Base-by-base conservation (phyloP, 2,113 vertebrate species). In the Pelvicachromis taeniatus region DNA sequence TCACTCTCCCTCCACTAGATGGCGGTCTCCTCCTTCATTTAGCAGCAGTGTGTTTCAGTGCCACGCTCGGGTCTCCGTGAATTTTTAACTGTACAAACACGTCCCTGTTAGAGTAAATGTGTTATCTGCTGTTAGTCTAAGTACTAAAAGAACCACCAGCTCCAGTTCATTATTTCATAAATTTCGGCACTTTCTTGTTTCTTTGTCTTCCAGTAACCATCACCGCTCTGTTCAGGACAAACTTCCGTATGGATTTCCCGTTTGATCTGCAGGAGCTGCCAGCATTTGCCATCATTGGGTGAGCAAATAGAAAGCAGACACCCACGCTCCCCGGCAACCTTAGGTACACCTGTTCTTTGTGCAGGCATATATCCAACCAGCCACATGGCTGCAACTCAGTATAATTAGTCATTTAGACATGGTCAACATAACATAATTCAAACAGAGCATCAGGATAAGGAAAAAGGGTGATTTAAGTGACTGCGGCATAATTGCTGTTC, bases 181-280 rank as follows among this genome's bases (percentile, higher is more conserved):
- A 29, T 50, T 21, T 14, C 4, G 33, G 10, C 29, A 3, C 16
- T 17, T 53, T 2, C 2, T 50, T 31, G 7, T 81, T 63, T 85
- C 21, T 78, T 63, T 9, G 6, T 52, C 79, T 48, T 80, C 26
- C 83, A 99, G 98, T 97, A 59, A 99, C 98, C 89, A 99, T 99
- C 95, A 99, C 98, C 5, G 98, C 98, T 87, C 96, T 99, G 61
- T 99, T 99, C 95, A 97, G 97, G 95, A 99, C 98, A 5, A 99
- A 98, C 54, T 99, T 99, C 35, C 97, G 98, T 4, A 98, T 98
- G 97, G 98, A 99, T 90, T 99, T 99, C 86, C 98, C 98, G 52
- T 99, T 99, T 70, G 98, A 99, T 91, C 96, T 99, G 19, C 96
- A 99, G 93, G 98, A 99, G 90, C 96, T 99, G 70, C 98, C 98